A percentile compares a stretch with the other conserved stretches of the same genome.
Evolutionary conservation across 2,888 invertebrate genomes (phyloP).

Genomic region (Lasioglossum oenotherae): DNA sequence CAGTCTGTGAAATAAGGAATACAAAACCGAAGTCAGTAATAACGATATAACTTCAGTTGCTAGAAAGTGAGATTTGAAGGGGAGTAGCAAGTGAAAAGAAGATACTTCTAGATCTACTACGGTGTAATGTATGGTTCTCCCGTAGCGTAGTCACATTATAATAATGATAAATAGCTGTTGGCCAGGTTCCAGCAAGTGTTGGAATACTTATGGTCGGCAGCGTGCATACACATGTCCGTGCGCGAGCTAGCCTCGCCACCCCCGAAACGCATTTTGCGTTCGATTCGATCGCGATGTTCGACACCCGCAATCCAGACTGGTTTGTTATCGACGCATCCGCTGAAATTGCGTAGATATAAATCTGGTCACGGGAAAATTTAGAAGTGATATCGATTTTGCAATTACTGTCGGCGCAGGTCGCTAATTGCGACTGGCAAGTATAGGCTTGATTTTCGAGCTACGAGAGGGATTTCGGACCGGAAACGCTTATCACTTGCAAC

Average conservation of each 20-base stretch:
- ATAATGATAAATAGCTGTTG: slow-evolving; percentile 7
- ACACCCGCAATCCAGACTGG: slow-evolving; percentile 36
- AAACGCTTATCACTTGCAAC: neutral
- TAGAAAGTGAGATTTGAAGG: neutral
- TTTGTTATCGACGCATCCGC: slow-evolving; percentile 43
- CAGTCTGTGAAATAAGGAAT: neutral
- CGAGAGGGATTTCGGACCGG: slow-evolving; percentile 4
- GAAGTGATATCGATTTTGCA: slow-evolving; percentile 39
- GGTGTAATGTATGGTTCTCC: neutral
- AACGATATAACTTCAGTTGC: neutral
- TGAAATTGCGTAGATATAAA: slow-evolving; percentile 46
- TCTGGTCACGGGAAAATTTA: slow-evolving; percentile 34
- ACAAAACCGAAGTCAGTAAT: neutral
- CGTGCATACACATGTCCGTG: neutral
- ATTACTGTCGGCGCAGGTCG: slow-evolving; percentile 35
- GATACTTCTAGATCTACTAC: neutral
- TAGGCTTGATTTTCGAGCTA: slow-evolving; percentile 12
- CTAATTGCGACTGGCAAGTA: slow-evolving; percentile 31
- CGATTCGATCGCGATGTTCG: slow-evolving; percentile 28
- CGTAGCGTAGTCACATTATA: neutral
- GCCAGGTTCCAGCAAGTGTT: neutral
- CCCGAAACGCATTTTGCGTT: slow-evolving; percentile 24
- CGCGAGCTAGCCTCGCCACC: neutral
- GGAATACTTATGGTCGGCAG: neutral
- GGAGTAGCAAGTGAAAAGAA: neutral